Evolutionary conservation across 2,888 invertebrate genomes (phyloP).

Genomic region (Antheraea assamensis): DNA sequence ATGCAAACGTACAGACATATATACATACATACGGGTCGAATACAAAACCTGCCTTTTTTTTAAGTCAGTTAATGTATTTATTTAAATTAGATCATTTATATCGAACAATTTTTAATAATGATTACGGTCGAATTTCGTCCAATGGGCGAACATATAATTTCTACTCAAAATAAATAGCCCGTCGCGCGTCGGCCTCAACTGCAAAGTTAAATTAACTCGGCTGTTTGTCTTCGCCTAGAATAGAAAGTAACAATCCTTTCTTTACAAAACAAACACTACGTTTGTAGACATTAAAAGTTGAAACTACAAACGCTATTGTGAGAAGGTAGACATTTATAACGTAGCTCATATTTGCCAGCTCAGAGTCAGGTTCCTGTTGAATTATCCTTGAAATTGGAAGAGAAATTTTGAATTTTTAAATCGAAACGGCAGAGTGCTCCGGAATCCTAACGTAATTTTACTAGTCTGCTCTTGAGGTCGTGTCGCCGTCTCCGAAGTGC

Average conservation of each 20-base stretch:
- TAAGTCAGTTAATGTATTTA: too few species aligned
- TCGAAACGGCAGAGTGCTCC: slow-evolving; percentile 39
- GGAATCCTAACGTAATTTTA: slow-evolving; percentile 68
- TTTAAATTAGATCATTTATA: too few species aligned
- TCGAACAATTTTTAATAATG: too few species aligned
- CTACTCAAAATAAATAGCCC: slow-evolving; percentile 17
- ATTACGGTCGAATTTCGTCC: too few species aligned
- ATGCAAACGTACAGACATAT: too few species aligned
- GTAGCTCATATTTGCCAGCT: slow-evolving; percentile 44
- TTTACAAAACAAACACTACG: slow-evolving; percentile 32
- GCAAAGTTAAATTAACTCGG: slow-evolving; percentile 43
- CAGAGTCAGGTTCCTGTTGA: slow-evolving; percentile 54
- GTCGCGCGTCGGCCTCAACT: slow-evolving; percentile 19
- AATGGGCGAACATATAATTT: neutral
- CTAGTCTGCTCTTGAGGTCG: slow-evolving; percentile 4
- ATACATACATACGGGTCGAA: too few species aligned
- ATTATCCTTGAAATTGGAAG: slow-evolving; percentile 52
- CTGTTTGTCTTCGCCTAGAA: slow-evolving; percentile 32
- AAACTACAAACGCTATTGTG: slow-evolving; percentile 13
- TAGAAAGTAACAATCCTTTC: slow-evolving; percentile 35
- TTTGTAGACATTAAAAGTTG: slow-evolving; percentile 37
- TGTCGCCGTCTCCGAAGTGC: slow-evolving; percentile 31
- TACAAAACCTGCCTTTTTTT: too few species aligned
- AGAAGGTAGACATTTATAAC: slow-evolving; percentile 31
- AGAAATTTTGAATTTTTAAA: slow-evolving; percentile 62